These are phyloP conservation scores for Naja naja DNA, from an alignment of 2,113 vertebrate genomes.

Conservation along the genomic window DNA sequence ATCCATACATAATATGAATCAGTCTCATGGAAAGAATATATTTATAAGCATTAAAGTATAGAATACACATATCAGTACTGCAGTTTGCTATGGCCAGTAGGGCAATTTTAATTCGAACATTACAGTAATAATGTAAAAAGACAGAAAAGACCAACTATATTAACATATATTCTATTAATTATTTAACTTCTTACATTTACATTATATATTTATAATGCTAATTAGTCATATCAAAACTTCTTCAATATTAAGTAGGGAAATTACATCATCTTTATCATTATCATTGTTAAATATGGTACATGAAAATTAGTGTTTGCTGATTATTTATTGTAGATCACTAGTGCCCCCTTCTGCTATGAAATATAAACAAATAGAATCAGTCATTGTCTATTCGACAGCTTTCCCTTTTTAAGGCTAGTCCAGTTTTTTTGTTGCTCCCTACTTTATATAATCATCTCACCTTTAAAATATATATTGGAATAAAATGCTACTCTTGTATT, in stretches of 20 bases:
- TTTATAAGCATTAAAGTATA: conserved; percentile 32
- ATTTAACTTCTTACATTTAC: conserved; percentile 64
- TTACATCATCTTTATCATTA: conserved; percentile 46
- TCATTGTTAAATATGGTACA: conserved; percentile 64
- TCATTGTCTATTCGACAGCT: conserved; percentile 23
- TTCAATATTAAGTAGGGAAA: conserved; percentile 64
- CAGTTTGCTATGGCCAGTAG: conserved; percentile 7
- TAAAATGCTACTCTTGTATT: not conserved
- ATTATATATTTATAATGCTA: conserved; percentile 66
- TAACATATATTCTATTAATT: conserved; percentile 64
- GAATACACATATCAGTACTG: conserved; percentile 18
- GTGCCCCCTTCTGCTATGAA: conserved; percentile 71
- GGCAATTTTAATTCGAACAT: conserved; percentile 39
- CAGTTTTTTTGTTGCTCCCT: conserved; percentile 41
- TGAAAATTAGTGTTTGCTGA: conserved; percentile 57
- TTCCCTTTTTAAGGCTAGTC: conserved; percentile 32
- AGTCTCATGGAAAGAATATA: conserved; percentile 23
- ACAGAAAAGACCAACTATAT: conserved; percentile 49
- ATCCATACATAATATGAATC: conserved; percentile 1
- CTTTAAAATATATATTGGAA: conserved; percentile 13
- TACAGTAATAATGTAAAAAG: conserved; percentile 40
- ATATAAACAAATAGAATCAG: conserved; percentile 47
- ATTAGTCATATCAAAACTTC: conserved; percentile 62
- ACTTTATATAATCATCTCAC: conserved; percentile 36
- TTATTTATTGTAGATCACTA: conserved; percentile 68